Percentiles rank a stretch among this genome's conserved stretches.
Evolutionary conservation across 2,113 vertebrate genomes (phyloP).

Genomic region (Calidris pygmaea): DNA sequence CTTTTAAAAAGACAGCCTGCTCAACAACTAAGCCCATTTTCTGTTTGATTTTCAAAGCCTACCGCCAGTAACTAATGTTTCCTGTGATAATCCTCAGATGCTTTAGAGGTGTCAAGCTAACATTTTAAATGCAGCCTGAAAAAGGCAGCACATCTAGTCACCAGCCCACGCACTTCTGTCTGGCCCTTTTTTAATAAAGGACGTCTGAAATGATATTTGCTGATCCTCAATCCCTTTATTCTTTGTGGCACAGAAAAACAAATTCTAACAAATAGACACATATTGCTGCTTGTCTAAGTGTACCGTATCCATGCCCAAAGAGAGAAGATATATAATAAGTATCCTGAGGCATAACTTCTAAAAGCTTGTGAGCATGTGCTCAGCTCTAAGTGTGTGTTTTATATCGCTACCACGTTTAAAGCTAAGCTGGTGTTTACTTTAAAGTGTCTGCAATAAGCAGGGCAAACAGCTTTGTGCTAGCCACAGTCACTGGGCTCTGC

Average conservation of each 20-base stretch:
- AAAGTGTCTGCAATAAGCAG: neutral
- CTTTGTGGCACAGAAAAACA: neutral
- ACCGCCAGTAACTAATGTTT: neutral
- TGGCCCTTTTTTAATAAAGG: neutral
- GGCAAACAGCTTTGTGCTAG: neutral
- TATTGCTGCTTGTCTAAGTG: neutral
- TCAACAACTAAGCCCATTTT: neutral
- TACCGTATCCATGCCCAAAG: neutral
- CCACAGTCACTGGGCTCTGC: neutral
- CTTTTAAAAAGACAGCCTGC: neutral
- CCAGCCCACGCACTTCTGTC: neutral
- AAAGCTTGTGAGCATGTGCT: neutral
- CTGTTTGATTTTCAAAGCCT: neutral
- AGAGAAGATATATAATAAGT: neutral
- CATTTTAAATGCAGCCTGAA: neutral
- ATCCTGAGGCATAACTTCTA: neutral
- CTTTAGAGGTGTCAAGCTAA: neutral
- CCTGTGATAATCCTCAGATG: neutral
- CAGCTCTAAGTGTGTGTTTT: neutral
- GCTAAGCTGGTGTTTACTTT: neutral
- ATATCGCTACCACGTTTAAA: neutral
- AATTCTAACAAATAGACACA: neutral
- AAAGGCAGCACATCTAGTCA: neutral
- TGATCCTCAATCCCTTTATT: neutral
- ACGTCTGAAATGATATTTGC: neutral